These are phyloP conservation scores for Tetramorium parvispinum DNA, from an alignment of 1,140 invertebrate species.

Conservation along the genomic window DNA sequence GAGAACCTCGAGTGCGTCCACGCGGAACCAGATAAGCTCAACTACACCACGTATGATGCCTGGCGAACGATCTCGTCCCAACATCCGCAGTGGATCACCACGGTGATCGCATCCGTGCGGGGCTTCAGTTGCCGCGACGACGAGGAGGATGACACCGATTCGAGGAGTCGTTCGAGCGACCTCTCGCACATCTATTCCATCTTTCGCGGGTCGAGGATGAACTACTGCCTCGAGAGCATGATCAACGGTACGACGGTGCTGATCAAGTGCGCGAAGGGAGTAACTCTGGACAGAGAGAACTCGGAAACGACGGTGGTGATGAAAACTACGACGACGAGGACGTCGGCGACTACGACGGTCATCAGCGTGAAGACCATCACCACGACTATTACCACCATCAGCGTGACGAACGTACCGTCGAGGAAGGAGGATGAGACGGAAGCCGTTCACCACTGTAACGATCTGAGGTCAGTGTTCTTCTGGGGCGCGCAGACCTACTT, in stretches of 20 bases:
- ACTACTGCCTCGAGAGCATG: conserved; percentile 70
- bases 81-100: neutral
- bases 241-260: conserved; percentile 73
- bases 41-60: conserved; percentile 5
- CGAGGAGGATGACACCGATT: neutral
- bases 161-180: neutral
- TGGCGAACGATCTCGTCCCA: conserved; percentile 16
- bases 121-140: neutral
- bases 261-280: conserved; percentile 64
- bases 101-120: neutral
- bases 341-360: conserved; percentile 1
- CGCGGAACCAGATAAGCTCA: neutral
- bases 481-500: conserved; percentile 81
- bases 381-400: conserved; percentile 4
- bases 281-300: neutral
- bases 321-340: conserved; percentile 11
- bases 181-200: neutral
- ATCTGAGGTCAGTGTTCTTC: conserved; percentile 70
- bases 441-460: conserved; percentile 2
- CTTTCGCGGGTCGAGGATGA: neutral
- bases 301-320: neutral
- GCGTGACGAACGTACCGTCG: neutral
- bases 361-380: conserved; percentile 30
- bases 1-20: conserved; percentile 63
- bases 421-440: neutral